Evolutionary conservation across 1,140 invertebrate genomes (phyloP), one percentile per base, ranked within the genome.

Genomic region (Gonatopus flavifemur): DNA sequence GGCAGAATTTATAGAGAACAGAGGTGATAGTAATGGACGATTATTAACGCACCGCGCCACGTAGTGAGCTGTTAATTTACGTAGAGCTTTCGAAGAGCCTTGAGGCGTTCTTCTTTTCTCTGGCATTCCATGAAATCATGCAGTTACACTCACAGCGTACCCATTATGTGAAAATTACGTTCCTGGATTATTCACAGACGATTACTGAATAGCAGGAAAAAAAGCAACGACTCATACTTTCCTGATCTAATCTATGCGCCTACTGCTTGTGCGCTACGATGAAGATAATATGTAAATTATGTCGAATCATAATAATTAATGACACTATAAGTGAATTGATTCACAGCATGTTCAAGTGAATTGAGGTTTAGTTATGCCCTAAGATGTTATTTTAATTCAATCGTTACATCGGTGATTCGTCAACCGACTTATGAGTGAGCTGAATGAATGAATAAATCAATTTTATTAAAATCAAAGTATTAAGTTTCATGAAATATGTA

Each of bases 1-100:
- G 37, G 4, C 37, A 46, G 42, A 40, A 59, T 59, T 53, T 48
- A 43, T 31, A 38, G 35, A 10, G 21, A 52, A 55, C 51, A 47
- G 30, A 49, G 49, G 50, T 38, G 12, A 19, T 9, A 19, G 21
- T 56, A 53, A 52, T 37, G 30, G 44, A 42, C 45, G 48, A 62
- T 49, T 55, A 51, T 46, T 52, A 58, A 57, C 46, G 40, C 42
- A 22, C 36, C 24, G 42, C 25, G 33, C 25, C 33, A 30, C 30
- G 47, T 24, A 28, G 16, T 9, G 4, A 24, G 43, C 45, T 49
- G 55, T 57, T 55, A 55, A 57, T 54, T 57, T 53, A 31, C 49
- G 41, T 30, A 35, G 51, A 63, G 63, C 59, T 66, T 66, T 66
- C 57, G 38, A 62, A 62, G 58, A 58, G 38, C 59, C 59, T 62